These are phyloP conservation scores for Sesamia nonagrioides DNA, from an alignment of 1,140 invertebrate genomes.

Conservation along the genomic window DNA sequence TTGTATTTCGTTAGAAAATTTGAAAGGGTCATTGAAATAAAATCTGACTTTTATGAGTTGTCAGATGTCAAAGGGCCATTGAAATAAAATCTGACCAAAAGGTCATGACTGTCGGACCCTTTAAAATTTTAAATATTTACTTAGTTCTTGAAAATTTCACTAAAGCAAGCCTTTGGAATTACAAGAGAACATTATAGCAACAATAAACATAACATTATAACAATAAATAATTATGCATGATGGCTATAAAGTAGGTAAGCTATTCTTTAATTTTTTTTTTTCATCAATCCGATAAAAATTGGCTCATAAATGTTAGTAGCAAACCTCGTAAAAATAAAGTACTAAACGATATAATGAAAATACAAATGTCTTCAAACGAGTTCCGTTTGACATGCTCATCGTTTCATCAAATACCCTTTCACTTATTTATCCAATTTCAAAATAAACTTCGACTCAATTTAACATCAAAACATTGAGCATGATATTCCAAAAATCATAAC, in stretches of 20 bases:
- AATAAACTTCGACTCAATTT: constrained; percentile 9
- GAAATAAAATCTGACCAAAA: too few relatives aligned
- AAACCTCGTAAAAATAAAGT: neutral
- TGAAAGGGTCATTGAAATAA: neutral
- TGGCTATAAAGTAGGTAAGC: neutral
- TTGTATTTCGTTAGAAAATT: neutral
- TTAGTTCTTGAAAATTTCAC: too few relatives aligned
- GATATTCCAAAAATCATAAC: constrained; percentile 27
- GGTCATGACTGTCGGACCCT: too few relatives aligned
- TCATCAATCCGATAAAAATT: constrained; percentile 8
- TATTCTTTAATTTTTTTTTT: constrained; percentile 8
- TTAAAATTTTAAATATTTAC: too few relatives aligned
- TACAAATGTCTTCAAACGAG: constrained; percentile 1
- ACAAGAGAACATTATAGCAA: neutral
- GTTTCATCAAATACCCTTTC: neutral
- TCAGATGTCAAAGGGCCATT: neutral
- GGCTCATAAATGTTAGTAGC: constrained; percentile 8
- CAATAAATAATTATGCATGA: neutral
- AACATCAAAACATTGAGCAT: constrained; percentile 20
- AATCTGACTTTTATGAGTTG: too few relatives aligned
- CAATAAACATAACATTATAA: too few relatives aligned
- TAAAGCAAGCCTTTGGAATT: neutral
- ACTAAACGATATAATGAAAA: constrained; percentile 10
- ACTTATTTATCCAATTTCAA: constrained; percentile 7
- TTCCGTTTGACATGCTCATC: neutral